Conservation (phyloP, 2,888 invertebrate species). For the Harpagoxenus sublaevis region DNA sequence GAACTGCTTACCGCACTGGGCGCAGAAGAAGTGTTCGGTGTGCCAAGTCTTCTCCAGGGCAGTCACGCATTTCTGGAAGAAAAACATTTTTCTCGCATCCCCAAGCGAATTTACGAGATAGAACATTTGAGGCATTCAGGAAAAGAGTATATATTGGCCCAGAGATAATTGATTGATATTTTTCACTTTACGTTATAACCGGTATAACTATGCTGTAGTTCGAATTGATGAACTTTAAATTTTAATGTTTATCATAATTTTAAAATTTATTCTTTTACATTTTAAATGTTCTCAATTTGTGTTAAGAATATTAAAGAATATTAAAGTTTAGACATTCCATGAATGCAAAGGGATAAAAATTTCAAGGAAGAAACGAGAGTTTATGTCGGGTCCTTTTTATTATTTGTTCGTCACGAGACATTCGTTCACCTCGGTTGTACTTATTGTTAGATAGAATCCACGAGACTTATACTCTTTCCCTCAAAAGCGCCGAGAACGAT, state of each 20-base stretch:
- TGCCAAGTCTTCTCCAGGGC: conserved; percentile 99
- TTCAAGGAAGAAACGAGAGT: neutral
- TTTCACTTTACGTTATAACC: neutral
- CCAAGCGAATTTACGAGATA: neutral
- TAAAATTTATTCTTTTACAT: neutral
- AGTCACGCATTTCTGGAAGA: conserved; percentile 97
- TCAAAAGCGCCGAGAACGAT: neutral
- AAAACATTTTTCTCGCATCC: neutral
- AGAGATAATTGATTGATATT: neutral
- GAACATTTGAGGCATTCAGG: neutral
- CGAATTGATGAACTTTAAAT: no score
- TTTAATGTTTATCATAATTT: neutral
- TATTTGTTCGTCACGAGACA: neutral
- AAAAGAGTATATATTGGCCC: conserved; percentile 2
- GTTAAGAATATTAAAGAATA: neutral
- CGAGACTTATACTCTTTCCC: conserved; percentile 12
- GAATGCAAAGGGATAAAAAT: neutral
- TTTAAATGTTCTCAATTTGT: neutral
- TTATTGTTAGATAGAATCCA: neutral
- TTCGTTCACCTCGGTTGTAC: neutral
- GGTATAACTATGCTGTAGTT: neutral
- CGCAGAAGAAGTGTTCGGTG: conserved; percentile 99
- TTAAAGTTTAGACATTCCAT: neutral
- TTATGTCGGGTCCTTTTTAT: conserved; percentile 5
- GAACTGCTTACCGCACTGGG: conserved; percentile 98